Percentiles rank a stretch among this genome's conserved stretches.
Conservation (phyloP, 2,888 invertebrate species). For the Entomobrya proxima region DNA sequence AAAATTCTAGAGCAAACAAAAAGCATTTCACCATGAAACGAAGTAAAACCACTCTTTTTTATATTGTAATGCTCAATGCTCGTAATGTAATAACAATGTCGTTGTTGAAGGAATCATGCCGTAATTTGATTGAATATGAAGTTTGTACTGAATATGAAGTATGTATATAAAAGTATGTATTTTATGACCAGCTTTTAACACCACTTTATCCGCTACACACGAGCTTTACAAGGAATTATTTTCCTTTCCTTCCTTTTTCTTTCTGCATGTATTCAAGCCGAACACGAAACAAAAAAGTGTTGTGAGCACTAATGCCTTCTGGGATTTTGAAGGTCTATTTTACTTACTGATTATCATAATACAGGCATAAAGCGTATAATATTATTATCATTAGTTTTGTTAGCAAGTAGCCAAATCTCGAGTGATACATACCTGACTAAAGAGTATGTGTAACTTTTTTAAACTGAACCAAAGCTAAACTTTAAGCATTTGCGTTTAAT, state of each 20-base stretch:
- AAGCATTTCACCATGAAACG: neutral
- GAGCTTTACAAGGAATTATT: conserved; percentile 62
- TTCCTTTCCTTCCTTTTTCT: neutral
- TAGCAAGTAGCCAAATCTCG: too few species aligned
- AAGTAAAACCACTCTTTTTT: too few species aligned
- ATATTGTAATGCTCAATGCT: neutral
- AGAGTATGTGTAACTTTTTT: conserved; percentile 19
- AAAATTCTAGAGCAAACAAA: conserved; percentile 31
- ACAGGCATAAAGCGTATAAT: neutral
- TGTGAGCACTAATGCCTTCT: neutral
- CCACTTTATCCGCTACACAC: conserved; percentile 71
- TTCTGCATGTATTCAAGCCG: neutral
- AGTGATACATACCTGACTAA: too few species aligned
- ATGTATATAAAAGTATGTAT: conserved; percentile 62
- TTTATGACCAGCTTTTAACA: conserved; percentile 75
- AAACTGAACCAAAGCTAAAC: conserved; percentile 38
- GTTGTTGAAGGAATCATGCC: conserved; percentile 25
- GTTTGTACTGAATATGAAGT: conserved; percentile 39
- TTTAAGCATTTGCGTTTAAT: conserved; percentile 7
- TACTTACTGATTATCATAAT: neutral
- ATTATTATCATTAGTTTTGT: neutral
- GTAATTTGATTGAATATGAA: conserved; percentile 25
- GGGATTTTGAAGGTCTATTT: too few species aligned
- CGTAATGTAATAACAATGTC: neutral
- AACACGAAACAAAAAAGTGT: neutral